Evolutionary conservation across 2,888 invertebrate genomes (phyloP).

Genomic region (Ametastegia equiseti): DNA sequence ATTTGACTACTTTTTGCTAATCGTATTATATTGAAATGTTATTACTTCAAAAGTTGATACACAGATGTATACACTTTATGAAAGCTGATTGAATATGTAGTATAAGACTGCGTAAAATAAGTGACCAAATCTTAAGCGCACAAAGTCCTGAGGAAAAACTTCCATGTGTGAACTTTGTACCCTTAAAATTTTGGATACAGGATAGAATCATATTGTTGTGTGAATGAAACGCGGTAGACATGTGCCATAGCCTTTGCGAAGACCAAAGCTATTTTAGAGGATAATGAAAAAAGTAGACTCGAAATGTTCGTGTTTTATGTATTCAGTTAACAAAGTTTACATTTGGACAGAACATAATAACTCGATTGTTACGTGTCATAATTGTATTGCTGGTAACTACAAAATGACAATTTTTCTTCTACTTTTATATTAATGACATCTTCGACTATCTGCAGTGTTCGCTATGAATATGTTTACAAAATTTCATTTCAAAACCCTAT

Average conservation of each 20-base stretch:
- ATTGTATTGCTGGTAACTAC: conserved; percentile 41
- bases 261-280: background rate
- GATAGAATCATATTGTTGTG: conserved; percentile 15
- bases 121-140: conserved; percentile 10
- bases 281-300: background rate
- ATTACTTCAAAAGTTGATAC: background rate
- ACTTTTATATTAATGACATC: conserved; percentile 27
- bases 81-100: background rate
- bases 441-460: background rate
- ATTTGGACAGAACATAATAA: conserved; percentile 6
- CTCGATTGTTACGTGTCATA: background rate
- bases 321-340: background rate
- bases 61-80: background rate
- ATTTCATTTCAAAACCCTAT: background rate
- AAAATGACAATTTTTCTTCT: conserved; percentile 14
- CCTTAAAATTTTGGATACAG: background rate
- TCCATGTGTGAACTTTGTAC: background rate
- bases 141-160: background rate
- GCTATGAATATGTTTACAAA: background rate
- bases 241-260: background rate
- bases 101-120: background rate
- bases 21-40: conserved; percentile 33
- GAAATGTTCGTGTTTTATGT: conserved; percentile 2
- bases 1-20: conserved; percentile 3
- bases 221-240: background rate